These are phyloP conservation scores for Alexandromys fortis DNA, from an alignment of 2,113 vertebrate species.

Conservation along the genomic window DNA sequence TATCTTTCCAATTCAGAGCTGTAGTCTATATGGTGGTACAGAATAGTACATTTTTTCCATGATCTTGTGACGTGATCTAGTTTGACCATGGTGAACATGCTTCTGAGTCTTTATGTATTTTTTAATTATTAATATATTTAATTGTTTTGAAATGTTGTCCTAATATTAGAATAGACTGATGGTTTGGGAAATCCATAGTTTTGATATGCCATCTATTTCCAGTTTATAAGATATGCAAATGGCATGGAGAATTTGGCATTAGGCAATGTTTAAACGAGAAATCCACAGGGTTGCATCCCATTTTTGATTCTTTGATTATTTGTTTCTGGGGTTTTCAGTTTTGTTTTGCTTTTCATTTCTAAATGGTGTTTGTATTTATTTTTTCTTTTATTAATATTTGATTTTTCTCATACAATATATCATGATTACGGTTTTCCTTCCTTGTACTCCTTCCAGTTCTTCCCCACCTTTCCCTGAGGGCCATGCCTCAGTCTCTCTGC, in stretches of 20 bases:
- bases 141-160: neutral
- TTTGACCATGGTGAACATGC: neutral
- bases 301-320: neutral
- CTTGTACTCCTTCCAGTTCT: accelerated
- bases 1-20: neutral
- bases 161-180: neutral
- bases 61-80: neutral
- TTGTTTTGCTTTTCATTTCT: neutral
- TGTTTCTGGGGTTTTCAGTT: neutral
- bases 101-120: accelerated
- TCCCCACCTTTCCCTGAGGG: neutral
- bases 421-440: neutral
- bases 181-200: too few species aligned
- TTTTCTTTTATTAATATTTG: neutral
- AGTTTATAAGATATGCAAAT: neutral
- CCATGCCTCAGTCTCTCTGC: too few species aligned
- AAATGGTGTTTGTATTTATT: neutral
- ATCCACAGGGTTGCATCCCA: neutral
- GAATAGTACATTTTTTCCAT: neutral
- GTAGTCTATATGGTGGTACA: neutral
- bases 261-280: neutral
- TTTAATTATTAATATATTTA: neutral
- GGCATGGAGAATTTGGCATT: neutral
- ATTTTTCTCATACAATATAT: neutral
- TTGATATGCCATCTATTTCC: neutral